phyloP scores from a whole-genome alignment of 2,797 vertebrate genomes.

The Vultur gryphus region DNA sequence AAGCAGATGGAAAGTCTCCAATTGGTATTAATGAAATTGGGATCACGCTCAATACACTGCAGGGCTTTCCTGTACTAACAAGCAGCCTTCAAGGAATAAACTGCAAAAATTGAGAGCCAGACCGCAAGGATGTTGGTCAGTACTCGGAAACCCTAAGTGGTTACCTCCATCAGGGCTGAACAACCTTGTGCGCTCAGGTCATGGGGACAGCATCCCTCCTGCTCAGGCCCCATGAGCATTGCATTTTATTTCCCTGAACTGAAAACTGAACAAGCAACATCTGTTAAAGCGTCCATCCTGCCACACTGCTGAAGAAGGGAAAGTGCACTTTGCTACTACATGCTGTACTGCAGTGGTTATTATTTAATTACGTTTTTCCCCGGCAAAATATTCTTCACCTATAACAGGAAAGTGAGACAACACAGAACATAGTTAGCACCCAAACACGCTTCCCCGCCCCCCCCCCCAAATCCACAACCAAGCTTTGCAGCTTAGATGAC shows the following conservation, averaged over 20 bases:
- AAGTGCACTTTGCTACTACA: neutral
- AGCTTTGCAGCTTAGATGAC: neutral
- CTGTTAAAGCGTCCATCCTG: neutral
- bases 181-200: accelerated
- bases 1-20: neutral
- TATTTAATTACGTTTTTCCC: neutral
- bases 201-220: neutral
- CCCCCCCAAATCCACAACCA: neutral
- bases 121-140: neutral
- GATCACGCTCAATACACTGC: neutral
- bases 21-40: neutral
- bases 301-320: neutral
- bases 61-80: neutral
- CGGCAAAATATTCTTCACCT: accelerated
- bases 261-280: neutral
- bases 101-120: neutral
- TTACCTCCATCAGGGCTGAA: neutral
- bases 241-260: neutral
- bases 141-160: neutral
- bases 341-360: neutral
- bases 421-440: neutral
- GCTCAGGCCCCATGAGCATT: neutral
- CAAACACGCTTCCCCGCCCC: neutral
- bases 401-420: neutral
- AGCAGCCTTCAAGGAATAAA: neutral